These are phyloP conservation scores for Epinephelus malabaricus DNA, from an alignment of 2,797 vertebrate species.

Conservation along the genomic window DNA sequence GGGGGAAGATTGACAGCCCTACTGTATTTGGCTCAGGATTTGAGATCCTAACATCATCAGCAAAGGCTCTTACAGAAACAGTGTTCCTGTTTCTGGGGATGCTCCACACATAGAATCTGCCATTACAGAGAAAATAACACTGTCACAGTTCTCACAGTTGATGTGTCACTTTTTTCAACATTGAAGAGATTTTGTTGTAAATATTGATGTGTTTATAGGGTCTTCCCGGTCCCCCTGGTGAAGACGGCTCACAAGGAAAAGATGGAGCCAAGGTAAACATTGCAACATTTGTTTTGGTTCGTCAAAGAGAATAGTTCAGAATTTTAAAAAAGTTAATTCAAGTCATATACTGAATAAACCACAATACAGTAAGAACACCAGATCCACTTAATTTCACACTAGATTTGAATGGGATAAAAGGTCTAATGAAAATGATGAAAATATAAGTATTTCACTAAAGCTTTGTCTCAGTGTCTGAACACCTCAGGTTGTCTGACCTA, in stretches of 20 bases:
- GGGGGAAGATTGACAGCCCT: no score
- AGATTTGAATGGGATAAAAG: background rate
- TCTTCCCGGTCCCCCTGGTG: conserved; percentile 90
- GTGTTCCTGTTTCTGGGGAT: background rate
- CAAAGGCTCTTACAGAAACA: background rate
- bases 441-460: background rate
- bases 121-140: background rate
- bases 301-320: conserved; percentile 3
- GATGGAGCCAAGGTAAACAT: conserved; percentile 93
- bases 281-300: background rate
- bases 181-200: conserved; percentile 5
- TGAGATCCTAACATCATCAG: background rate
- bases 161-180: background rate
- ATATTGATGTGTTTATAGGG: conserved; percentile 84
- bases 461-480: background rate
- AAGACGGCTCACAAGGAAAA: conserved; percentile 95
- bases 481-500: conserved; percentile 1
- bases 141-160: background rate
- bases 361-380: background rate
- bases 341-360: background rate
- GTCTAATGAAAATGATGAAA: background rate
- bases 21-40: background rate
- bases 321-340: background rate
- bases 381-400: background rate
- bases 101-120: background rate